phyloP scores from a whole-genome alignment of 2,113 vertebrate species.

The Alouatta palliata region DNA sequence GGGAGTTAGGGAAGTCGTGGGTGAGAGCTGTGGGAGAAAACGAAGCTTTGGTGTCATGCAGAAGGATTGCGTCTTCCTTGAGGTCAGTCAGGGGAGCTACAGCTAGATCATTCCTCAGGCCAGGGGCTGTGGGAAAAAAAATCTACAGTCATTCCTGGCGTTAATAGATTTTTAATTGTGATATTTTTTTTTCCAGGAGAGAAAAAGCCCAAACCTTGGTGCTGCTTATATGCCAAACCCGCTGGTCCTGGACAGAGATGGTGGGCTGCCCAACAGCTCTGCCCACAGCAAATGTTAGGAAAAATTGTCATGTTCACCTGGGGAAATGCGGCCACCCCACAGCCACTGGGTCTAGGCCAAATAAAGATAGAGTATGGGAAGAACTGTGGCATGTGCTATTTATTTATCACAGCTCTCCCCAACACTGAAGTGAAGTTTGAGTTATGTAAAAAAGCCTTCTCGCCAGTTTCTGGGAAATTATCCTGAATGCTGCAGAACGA shows the following conservation, averaged over 20 bases:
- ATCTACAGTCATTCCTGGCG: background rate
- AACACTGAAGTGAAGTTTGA: background rate
- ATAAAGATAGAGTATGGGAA: background rate
- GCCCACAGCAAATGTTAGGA: background rate
- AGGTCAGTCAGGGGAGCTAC: background rate
- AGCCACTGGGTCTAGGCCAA: background rate
- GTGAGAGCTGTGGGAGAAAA: background rate
- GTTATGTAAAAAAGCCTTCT: background rate
- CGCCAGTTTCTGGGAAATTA: background rate
- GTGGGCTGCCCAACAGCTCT: no score
- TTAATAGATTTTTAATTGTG: background rate
- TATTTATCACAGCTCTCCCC: background rate
- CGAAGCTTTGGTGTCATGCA: background rate
- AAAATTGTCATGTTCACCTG: background rate
- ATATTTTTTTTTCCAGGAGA: background rate
- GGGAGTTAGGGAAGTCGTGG: background rate
- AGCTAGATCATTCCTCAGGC: background rate
- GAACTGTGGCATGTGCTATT: no score
- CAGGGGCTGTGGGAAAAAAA: background rate
- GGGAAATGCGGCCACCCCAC: accelerated
- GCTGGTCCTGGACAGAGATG: accelerated
- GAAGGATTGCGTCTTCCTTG: background rate
- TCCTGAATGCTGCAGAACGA: background rate
- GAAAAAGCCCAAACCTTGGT: background rate
- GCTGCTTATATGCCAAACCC: background rate